A percentile compares a stretch with the other conserved stretches of the same genome.
Conservation (phyloP, 2,797 vertebrate genomes). For the Chiloscyllium punctatum region DNA sequence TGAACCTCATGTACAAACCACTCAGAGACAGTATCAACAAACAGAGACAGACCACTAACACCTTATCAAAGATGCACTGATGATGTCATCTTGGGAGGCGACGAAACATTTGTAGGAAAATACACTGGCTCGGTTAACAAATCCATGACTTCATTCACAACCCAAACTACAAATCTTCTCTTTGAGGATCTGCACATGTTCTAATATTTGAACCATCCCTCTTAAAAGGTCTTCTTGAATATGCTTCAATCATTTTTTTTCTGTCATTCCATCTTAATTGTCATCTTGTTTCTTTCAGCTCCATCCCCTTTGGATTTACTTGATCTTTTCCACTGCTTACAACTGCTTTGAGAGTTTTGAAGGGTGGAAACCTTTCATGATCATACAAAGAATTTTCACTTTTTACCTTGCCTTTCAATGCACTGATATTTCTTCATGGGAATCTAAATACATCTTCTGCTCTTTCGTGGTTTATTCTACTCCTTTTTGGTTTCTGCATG, state of each 20-base stretch:
- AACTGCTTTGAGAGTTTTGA: background rate
- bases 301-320: background rate
- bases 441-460: background rate
- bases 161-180: background rate
- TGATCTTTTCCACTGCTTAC: background rate
- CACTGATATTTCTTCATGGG: background rate
- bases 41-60: too few relatives aligned
- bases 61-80: too few relatives aligned
- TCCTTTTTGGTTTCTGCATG: background rate
- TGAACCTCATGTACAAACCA: too few relatives aligned
- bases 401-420: background rate
- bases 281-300: background rate
- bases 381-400: background rate
- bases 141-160: too few relatives aligned
- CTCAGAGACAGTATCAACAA: too few relatives aligned
- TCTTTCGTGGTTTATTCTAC: background rate
- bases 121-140: too few relatives aligned
- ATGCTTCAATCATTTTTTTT: background rate
- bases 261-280: background rate
- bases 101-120: too few relatives aligned
- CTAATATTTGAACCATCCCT: background rate
- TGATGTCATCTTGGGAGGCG: too few relatives aligned
- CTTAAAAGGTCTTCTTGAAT: background rate
- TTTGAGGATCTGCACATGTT: background rate
- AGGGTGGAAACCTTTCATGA: background rate